These are phyloP conservation scores for Amphiura filiformis DNA, from an alignment of 35 echinoderm and acorn worm genomes.

Conservation along the genomic window DNA sequence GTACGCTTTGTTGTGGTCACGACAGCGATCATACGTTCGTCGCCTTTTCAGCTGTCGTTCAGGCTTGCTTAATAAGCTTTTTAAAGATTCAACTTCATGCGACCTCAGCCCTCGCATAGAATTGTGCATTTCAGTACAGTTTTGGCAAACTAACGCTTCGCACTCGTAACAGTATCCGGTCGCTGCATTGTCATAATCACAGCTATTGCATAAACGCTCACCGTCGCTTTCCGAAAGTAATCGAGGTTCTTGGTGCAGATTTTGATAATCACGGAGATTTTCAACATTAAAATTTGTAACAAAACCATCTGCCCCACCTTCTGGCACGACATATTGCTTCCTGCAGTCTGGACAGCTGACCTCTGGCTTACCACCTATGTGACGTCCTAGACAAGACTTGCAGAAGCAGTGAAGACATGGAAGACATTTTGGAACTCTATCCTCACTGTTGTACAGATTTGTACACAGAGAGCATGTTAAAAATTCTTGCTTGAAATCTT, in stretches of 20 bases:
- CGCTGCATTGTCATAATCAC: conserved; percentile 25
- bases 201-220: conserved; percentile 22
- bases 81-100: background rate
- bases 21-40: too few species aligned
- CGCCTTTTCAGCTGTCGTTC: too few species aligned
- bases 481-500: conserved; percentile 20
- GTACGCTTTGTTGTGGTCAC: conserved; percentile 36
- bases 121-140: conserved; percentile 34
- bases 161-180: conserved; percentile 45
- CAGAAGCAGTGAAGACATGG: conserved; percentile 28
- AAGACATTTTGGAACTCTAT: conserved; percentile 22
- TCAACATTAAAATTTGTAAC: conserved; percentile 39
- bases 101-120: conserved; percentile 2
- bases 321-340: background rate
- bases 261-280: conserved; percentile 38
- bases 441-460: background rate
- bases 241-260: conserved; percentile 7
- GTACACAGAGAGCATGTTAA: background rate
- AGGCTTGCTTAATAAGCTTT: background rate
- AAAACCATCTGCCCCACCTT: background rate
- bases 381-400: background rate
- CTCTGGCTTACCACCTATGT: conserved; percentile 6
- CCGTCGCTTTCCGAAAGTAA: background rate
- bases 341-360: conserved; percentile 34
- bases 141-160: conserved; percentile 25